phyloP scores from a whole-genome alignment of 2,888 invertebrate genomes.

The Plagodis pulveraria region DNA sequence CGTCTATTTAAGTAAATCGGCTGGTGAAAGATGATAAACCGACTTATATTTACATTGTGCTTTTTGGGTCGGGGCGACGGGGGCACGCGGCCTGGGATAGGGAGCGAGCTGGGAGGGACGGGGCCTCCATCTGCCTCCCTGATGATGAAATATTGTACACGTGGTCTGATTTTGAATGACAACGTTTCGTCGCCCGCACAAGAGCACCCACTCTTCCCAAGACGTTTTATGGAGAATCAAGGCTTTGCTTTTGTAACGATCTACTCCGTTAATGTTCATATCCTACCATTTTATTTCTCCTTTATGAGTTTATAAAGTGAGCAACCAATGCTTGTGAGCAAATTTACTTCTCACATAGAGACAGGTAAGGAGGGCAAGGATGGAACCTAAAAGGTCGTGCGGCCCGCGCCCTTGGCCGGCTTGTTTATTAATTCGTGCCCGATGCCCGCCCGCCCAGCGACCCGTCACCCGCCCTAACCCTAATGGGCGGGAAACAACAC shows the following conservation, averaged over 20 bases:
- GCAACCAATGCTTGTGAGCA: not conserved
- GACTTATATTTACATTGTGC: constrained; percentile 21
- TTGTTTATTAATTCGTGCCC: constrained; percentile 81
- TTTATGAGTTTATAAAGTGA: constrained; percentile 17
- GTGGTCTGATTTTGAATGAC: constrained; percentile 90
- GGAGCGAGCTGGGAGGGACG: constrained; percentile 18
- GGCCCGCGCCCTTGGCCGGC: constrained; percentile 73
- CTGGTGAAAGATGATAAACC: constrained; percentile 3
- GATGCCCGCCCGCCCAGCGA: constrained; percentile 62
- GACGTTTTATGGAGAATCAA: constrained; percentile 77
- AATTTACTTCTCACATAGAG: constrained; percentile 20
- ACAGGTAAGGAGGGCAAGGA: constrained; percentile 62
- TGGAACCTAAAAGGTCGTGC: constrained; percentile 66
- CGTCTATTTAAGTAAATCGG: not conserved
- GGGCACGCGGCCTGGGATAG: constrained; percentile 35
- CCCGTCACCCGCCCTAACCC: constrained; percentile 67
- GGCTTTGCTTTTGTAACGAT: constrained; percentile 70
- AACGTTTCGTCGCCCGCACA: constrained; percentile 84
- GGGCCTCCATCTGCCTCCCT: constrained; percentile 59
- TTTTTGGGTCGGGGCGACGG: constrained; percentile 53
- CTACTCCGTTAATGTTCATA: constrained; percentile 55
- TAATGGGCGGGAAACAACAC: constrained; percentile 76
- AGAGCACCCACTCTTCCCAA: constrained; percentile 69
- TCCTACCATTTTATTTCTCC: constrained; percentile 35
- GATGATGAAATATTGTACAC: constrained; percentile 90